A percentile compares a stretch with the other conserved stretches of the same genome.
These are phyloP conservation scores for Rugalucina vietnamica DNA, from an alignment of 2,888 invertebrate genomes.

Conservation along the genomic window DNA sequence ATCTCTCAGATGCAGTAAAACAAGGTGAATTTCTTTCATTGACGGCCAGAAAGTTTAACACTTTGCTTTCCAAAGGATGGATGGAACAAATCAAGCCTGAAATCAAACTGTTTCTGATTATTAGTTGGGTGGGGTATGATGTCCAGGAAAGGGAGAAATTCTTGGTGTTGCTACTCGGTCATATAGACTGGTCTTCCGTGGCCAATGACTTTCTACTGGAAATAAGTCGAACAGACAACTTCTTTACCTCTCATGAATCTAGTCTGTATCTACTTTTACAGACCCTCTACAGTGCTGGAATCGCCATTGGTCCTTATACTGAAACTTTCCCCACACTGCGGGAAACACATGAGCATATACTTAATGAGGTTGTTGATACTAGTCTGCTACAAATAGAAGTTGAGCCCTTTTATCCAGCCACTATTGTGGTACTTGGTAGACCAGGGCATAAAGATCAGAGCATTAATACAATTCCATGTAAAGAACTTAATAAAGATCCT, in stretches of 20 bases:
- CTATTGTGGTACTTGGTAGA: slow-evolving; percentile 53
- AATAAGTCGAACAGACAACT: slow-evolving; percentile 86
- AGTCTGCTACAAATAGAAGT: slow-evolving; percentile 63
- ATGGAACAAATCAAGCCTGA: slow-evolving; percentile 76
- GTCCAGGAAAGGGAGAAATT: slow-evolving; percentile 85
- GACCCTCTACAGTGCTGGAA: slow-evolving; percentile 85
- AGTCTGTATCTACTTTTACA: slow-evolving; percentile 86
- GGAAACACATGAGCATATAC: slow-evolving; percentile 70
- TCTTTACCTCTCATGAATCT: slow-evolving; percentile 87
- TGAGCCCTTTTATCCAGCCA: slow-evolving; percentile 65
- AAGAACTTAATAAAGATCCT: neutral
- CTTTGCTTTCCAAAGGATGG: slow-evolving; percentile 72
- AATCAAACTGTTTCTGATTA: slow-evolving; percentile 76
- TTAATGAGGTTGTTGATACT: slow-evolving; percentile 69
- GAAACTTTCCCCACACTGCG: slow-evolving; percentile 70
- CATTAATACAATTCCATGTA: slow-evolving; percentile 41
- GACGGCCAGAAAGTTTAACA: slow-evolving; percentile 70
- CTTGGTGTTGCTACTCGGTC: slow-evolving; percentile 85
- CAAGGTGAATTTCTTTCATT: slow-evolving; percentile 74
- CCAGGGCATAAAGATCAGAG: slow-evolving; percentile 49
- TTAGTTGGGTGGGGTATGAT: slow-evolving; percentile 77
- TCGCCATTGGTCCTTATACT: slow-evolving; percentile 74
- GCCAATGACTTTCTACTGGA: slow-evolving; percentile 82
- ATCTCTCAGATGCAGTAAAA: slow-evolving; percentile 76
- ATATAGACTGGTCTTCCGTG: slow-evolving; percentile 78